Percentiles rank a stretch among this genome's conserved stretches.
phyloP scores from a whole-genome alignment of 2,113 vertebrate species.

The Brachyistius frenatus region DNA sequence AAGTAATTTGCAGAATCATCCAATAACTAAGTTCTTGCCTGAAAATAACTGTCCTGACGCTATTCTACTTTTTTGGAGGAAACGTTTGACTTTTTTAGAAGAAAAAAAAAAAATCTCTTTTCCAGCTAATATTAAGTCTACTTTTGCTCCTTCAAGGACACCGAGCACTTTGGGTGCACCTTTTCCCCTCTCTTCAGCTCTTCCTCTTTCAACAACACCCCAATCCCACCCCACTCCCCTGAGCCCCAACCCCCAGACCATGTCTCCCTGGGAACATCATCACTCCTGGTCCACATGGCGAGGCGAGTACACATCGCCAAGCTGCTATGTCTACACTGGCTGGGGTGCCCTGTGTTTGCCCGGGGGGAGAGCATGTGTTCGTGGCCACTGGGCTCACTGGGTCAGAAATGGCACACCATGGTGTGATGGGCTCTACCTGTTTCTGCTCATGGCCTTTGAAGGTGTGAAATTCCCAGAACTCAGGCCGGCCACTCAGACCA shows the following conservation, averaged over 20 bases:
- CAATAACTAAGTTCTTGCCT: not conserved
- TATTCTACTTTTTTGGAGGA: not conserved
- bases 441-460: conserved; percentile 5
- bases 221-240: not conserved
- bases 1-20: not conserved
- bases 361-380: conserved; percentile 71
- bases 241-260: conserved; percentile 26
- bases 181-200: conserved; percentile 34
- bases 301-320: conserved; percentile 82
- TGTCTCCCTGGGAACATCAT: conserved; percentile 80
- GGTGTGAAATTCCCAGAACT: conserved; percentile 75
- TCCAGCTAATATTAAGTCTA: not conserved
- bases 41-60: not conserved
- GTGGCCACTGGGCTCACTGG: conserved; percentile 47
- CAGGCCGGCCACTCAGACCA: conserved; percentile 35
- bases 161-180: not conserved
- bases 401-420: conserved; percentile 72
- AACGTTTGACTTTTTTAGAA: no score
- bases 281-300: conserved; percentile 70
- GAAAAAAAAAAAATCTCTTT: not conserved
- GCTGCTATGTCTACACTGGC: conserved; percentile 80
- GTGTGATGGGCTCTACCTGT: conserved; percentile 49
- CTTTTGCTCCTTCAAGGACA: not conserved
- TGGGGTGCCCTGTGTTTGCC: conserved; percentile 75
- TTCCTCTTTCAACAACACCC: conserved; percentile 36